Base-by-base conservation (phyloP, 1,140 invertebrate species). In the Atta cephalotes region DNA sequence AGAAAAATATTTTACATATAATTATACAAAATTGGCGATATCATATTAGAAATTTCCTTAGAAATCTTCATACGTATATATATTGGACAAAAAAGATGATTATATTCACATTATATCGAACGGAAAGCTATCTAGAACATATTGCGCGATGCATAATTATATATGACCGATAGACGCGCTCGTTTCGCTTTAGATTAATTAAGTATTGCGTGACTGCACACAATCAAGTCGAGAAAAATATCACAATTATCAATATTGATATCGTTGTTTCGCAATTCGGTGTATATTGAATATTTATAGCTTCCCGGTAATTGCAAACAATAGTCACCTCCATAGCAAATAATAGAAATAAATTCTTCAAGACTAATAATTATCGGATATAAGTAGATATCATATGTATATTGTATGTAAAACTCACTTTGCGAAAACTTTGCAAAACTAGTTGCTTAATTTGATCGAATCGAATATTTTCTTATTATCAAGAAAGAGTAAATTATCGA, bases 71-170 rank as follows among this genome's bases (percentile, higher is more conserved):
- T 28, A 3, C 18, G 35, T 0, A 9, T 31, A 9, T 31, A 31
- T 7, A 10, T 7, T 7, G 18, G 2, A 45, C 9, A 16, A 16
- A 3, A n/a, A 0, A 58, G 9, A 74, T 60, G 6, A 76, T 39
- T 76, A 60, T 45, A 76, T 74, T 74, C 14, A 39, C 1, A n/a
- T 62, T 62, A 35, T 49, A 16, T 39, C 6, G n/a, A 51, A 70
- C 56, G 56, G 21, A 76, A 76, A 76, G 21, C 14, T 60, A 49
- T 78, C 56, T 39, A n/a, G 21, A 18, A 14, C 31, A 6, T 78
- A 78, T 78, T 45, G 58, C 76, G 58, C 14, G 35, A 78, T 28
- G n/a, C 21, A 45, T 63, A 78, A 78, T 63, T 78, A 78, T 28
- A 28, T 45, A 66, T 7, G 14, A 62, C 12, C 9, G 21, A 77